Evolutionary conservation across 2,888 invertebrate genomes (phyloP).

Genomic region (Dryadula phaetusa): DNA sequence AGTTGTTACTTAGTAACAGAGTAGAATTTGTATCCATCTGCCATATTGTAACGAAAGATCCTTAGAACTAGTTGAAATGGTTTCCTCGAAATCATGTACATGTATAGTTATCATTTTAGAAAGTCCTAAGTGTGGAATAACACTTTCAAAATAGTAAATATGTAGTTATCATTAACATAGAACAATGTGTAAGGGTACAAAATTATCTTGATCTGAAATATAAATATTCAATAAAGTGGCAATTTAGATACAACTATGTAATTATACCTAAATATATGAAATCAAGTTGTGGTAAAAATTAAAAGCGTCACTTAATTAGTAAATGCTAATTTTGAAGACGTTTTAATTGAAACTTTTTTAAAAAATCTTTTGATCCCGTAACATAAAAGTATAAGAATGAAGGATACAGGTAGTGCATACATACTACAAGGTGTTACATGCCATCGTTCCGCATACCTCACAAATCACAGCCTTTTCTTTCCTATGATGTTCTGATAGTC

Average conservation of each 20-base stretch:
- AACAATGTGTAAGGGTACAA: background rate
- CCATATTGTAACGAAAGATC: constrained; percentile 4
- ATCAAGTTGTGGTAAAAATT: background rate
- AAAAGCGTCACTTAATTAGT: background rate
- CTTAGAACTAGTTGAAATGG: background rate
- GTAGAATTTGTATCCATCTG: constrained; percentile 18
- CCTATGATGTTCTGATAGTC: background rate
- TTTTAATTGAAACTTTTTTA: background rate
- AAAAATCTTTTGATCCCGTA: too few species aligned
- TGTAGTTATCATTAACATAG: constrained; percentile 4
- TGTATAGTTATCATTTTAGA: background rate
- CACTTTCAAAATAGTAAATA: too few species aligned
- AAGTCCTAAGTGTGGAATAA: too few species aligned
- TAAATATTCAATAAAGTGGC: background rate
- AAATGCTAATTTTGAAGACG: background rate
- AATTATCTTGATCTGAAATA: constrained; percentile 9
- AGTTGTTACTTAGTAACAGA: constrained; percentile 32
- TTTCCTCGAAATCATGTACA: constrained; percentile 11
- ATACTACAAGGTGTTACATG: background rate
- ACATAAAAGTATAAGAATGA: background rate
- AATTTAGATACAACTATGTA: background rate
- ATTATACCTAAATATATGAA: background rate
- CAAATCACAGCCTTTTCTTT: background rate
- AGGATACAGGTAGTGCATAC: background rate
- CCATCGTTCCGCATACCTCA: background rate